Base-by-base conservation (phyloP, 2,888 invertebrate species). In the Eilema caniola region DNA sequence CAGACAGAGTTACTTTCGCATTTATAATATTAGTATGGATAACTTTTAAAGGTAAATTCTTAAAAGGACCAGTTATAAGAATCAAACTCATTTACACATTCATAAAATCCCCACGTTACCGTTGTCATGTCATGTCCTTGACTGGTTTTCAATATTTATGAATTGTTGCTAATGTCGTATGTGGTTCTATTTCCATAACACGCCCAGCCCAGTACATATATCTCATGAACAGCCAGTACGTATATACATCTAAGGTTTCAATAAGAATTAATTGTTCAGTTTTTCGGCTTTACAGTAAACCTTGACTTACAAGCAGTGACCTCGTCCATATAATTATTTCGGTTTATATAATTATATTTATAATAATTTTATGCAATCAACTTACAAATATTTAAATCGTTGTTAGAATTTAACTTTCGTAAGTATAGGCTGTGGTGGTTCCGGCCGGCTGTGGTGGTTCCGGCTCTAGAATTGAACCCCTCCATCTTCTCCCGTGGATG, bases 321-420 rank as follows among this genome's bases (percentile, higher is more conserved):
- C 47, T 47, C 20, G 47, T 47, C 7, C 47, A 47, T 41, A 41
- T 47, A 47, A 47, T 16, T 41, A 41, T 41, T 4, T 28, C 41
- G 41, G 5, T 41, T 16, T 41, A 41, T 12, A 47, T 47, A 1
- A 20, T 47, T 47, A 47, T 47, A 47, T 47, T 53, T 20, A n/a
- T 53, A 53, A 53, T 53, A 53, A 20, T n/a, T 47, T 20, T n/a
- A n/a, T 53, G 41, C 47, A 3, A n/a, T 53, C 53, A n/a, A 53
- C 53, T 53, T 53, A 53, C 10, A 53, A 53, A 53, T 53, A 53
- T 53, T n/a, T 53, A n/a, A n/a, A 53, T n/a, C n/a, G 53, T 53
- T 53, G 16, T 14, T 3, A n/a, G n/a, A n/a, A 41, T 14, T 41
- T 41, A 16, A 4, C 41, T 41, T n/a, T n/a, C n/a, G n/a, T n/a